Evolutionary conservation across 1,140 invertebrate genomes (phyloP).

Genomic region (Pollicipes pollicipes): DNA sequence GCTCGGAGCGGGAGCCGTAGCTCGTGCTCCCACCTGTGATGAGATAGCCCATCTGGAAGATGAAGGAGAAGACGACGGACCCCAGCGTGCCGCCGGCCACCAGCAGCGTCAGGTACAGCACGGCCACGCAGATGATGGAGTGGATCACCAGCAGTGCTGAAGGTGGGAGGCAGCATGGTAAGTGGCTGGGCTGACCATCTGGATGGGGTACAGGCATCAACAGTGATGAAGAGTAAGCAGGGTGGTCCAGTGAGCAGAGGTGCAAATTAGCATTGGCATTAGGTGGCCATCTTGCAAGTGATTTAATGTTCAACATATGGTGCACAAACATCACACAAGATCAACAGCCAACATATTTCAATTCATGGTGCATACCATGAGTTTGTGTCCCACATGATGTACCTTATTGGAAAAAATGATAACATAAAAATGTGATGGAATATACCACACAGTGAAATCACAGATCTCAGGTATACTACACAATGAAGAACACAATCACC

Average conservation of each 20-base stretch:
- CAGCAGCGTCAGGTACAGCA: slow-evolving; percentile 44
- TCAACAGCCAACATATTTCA: too few species aligned
- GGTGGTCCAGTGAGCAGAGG: too few species aligned
- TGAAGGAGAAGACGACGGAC: slow-evolving; percentile 45
- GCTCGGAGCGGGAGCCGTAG: too few species aligned
- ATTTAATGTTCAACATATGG: slow-evolving; percentile 3
- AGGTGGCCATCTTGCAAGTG: background rate
- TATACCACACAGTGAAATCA: too few species aligned
- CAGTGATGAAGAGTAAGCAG: slow-evolving; percentile 6
- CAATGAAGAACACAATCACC: background rate
- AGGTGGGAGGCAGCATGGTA: slow-evolving; percentile 19
- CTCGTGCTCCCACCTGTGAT: slow-evolving; percentile 29
- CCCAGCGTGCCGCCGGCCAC: slow-evolving; percentile 37
- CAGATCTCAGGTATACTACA: too few species aligned
- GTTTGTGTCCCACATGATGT: too few species aligned
- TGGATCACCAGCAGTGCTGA: slow-evolving; percentile 44
- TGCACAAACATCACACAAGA: too few species aligned
- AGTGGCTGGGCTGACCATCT: slow-evolving; percentile 16
- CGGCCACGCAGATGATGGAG: slow-evolving; percentile 43
- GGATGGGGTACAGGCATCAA: too few species aligned
- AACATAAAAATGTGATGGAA: too few species aligned
- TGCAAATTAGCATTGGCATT: too few species aligned
- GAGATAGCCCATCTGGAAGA: slow-evolving; percentile 67
- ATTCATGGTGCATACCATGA: too few species aligned
- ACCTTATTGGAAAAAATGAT: too few species aligned